These are phyloP conservation scores for Staurois parvus DNA, from an alignment of 2,797 vertebrate genomes.

Conservation along the genomic window DNA sequence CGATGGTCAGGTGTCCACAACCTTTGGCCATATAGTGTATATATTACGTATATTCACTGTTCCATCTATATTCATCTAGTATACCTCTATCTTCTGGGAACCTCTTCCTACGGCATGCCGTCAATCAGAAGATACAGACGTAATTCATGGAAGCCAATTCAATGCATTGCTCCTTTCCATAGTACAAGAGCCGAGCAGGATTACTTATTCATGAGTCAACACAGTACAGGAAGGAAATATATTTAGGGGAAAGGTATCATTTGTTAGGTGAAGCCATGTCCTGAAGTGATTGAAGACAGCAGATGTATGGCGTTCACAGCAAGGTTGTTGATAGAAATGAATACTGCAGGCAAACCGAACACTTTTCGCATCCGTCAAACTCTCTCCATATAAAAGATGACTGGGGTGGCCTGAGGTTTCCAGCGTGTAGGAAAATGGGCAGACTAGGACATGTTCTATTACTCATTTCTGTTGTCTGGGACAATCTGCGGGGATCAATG, in stretches of 20 bases:
- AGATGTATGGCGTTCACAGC: conserved; percentile 15
- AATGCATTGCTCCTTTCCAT: neutral
- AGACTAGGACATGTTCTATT: conserved; percentile 14
- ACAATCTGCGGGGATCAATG: conserved; percentile 30
- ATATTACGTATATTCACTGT: no score
- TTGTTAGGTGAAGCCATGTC: conserved; percentile 4
- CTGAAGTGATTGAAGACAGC: conserved; percentile 3
- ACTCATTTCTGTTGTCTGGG: conserved; percentile 44
- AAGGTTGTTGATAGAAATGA: conserved; percentile 20
- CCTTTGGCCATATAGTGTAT: no score
- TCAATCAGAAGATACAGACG: no score
- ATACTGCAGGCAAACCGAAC: conserved; percentile 7
- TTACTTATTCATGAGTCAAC: conserved; percentile 27
- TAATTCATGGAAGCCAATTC: neutral
- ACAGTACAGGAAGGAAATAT: conserved; percentile 21
- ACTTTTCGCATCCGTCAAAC: neutral
- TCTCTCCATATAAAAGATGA: conserved; percentile 22
- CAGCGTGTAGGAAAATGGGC: conserved; percentile 8
- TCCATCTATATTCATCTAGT: no score
- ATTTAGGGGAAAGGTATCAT: neutral
- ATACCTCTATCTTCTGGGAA: no score
- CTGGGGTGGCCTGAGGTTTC: conserved; percentile 39
- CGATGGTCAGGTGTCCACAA: no score
- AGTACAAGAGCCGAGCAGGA: neutral
- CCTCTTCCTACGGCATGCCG: no score